Base-by-base conservation (phyloP, 2,113 vertebrate species). In the Azemiops feae region DNA sequence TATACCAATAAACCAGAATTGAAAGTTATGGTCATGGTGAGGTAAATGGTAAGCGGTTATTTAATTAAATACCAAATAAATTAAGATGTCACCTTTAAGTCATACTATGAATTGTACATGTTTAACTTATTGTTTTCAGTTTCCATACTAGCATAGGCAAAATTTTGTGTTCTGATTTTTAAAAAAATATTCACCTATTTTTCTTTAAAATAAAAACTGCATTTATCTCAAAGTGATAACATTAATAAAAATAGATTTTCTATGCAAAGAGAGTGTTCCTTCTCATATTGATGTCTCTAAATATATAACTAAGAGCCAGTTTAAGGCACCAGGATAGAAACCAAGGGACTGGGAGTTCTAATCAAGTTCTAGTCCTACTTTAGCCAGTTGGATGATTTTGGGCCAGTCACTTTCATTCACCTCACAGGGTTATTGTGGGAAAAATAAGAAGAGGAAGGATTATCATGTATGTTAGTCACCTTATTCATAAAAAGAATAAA, bases 121-220 rank as follows among this genome's bases (percentile, higher is more conserved):
- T 43, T 30, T 1, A 92, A 93, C 93, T 20, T 39, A 64, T 11
- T 55, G 45, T 93, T 88, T 27, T 22, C 45, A 92, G 55, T 92
- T 92, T 93, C 16, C 87, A 92, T 95, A 0, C 39, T 22, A 34
- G 7, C 86, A 39, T 9, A 8, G 16, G 18, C 39, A 81, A 43
- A 60, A 43, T 53, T 86, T 85, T 8, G 87, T 30, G 88, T 55
- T 11, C 4, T 87, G 92, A 50, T 93, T 89, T 91, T 92, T 74
- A 93, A 93, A 92, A 92, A 3, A 10, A 45, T 1, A 2, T 64
- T 30, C 92, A 18, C 85, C 53, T 27, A 53, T 93, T 96, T 96
- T 97, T 81, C 34, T 52, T 95, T 93, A 89, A 93, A 92, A 52
- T 55, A 91, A 92, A 85, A 96, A 96, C 1, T 92, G 52, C 0